Evolutionary conservation across 64 coral and sea anemone genomes (phyloP).

Genomic region (Platygyra sinensis): DNA sequence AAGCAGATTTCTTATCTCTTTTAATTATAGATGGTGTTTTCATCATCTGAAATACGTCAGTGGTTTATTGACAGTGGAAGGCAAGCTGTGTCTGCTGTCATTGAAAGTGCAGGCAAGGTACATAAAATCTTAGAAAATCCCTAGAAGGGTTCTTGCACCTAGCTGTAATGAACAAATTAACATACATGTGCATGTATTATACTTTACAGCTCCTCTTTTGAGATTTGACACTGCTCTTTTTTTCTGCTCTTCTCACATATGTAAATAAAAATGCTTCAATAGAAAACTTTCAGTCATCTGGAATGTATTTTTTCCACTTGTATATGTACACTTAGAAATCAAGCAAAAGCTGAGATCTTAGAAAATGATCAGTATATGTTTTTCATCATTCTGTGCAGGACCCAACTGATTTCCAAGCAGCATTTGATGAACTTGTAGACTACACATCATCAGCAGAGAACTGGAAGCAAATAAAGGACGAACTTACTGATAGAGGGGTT

Average conservation of each 20-base stretch:
- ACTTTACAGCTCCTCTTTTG: no score
- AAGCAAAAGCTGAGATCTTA: no score
- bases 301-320: no score
- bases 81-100: conserved; percentile 74
- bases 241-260: no score
- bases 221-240: no score
- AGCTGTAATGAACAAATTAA: no score
- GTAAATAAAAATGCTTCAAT: no score
- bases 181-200: no score
- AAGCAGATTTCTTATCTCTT: background rate
- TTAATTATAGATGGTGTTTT: conserved; percentile 58
- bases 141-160: no score
- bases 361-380: background rate
- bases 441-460: conserved; percentile 73
- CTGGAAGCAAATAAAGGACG: conserved; percentile 75
- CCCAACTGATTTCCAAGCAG: conserved; percentile 81
- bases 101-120: conserved; percentile 85
- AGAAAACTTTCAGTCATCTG: no score
- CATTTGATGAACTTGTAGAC: conserved; percentile 78
- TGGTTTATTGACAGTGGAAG: conserved; percentile 76
- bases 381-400: conserved; percentile 21
- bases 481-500: conserved; percentile 71
- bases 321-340: background rate
- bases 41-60: conserved; percentile 39
- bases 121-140: no score